Base-by-base conservation (phyloP, 2,888 invertebrate genomes). In the Dicycla oo region DNA sequence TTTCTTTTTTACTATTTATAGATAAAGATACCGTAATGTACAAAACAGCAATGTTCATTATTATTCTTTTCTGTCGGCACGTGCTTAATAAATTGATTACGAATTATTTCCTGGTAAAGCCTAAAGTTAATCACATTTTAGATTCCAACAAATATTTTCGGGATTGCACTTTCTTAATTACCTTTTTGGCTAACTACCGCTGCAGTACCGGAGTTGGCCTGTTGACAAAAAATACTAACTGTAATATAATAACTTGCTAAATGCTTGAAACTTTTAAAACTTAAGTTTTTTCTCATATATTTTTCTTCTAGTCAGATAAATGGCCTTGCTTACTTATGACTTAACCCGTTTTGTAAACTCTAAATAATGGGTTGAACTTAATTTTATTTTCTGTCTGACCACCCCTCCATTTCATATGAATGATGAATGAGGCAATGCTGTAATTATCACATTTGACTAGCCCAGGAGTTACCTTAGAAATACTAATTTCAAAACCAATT, bases 131-230 rank as follows among this genome's bases (percentile, higher is more conserved):
- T 77, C 38, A 61, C 49, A 58, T 72, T 78, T 26, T 53, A 43
- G 18, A 26, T 58, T 56, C 0, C 23, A 2, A 38, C 53, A 58
- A 64, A 57, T 68, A 71, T 71, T 71, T 76, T 69, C 30, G 7
- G 23, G n/a, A 67, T 49, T 64, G 49, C 66, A 69, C 30, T 69
- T 64, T 51, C 66, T 51, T 81, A 80, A 80, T 81, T 81, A 78
- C 74, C 23, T 45, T 81, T 81, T 73, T 69, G 62, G 78, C 81
- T 81, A 81, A 77, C 73, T 68, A 65, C 64, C 47, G 43, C 57
- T 51, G 62, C 67, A 77, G 75, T 51, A 15, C 34, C 43, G 20
- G 4, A 75, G 57, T 77, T 81, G 67, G 81, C 69, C 18, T 51
- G 64, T 62, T 73, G 78, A 80, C 80, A 81, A 73, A 81, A 80